phyloP scores from a whole-genome alignment of 1,140 invertebrate genomes.

The Armadillidium nasatum region DNA sequence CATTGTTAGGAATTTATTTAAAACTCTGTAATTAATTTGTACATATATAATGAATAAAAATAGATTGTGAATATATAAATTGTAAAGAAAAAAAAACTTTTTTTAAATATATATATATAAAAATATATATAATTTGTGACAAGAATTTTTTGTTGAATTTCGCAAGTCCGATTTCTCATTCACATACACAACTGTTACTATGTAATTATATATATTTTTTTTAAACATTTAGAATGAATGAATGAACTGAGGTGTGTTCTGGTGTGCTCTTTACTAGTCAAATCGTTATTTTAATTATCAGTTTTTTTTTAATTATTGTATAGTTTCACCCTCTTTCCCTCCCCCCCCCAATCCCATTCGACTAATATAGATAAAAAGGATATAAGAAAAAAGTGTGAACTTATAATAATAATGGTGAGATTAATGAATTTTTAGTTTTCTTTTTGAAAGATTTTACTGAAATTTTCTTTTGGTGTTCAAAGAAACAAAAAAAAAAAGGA shows the following conservation, averaged over 20 bases:
- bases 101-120: background rate
- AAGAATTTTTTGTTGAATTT: background rate
- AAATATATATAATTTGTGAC: background rate
- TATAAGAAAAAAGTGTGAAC: too few species aligned
- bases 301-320: too few species aligned
- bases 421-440: too few species aligned
- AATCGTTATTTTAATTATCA: background rate
- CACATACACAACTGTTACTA: too few species aligned
- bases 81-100: slow-evolving; percentile 2
- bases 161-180: background rate
- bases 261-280: background rate
- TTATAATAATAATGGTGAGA: too few species aligned
- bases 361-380: too few species aligned
- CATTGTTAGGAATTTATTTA: slow-evolving; percentile 35
- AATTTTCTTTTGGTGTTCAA: too few species aligned
- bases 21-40: slow-evolving; percentile 34
- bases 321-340: too few species aligned
- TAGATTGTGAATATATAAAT: background rate
- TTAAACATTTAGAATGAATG: background rate
- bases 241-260: background rate
- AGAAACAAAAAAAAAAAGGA: too few species aligned
- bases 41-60: slow-evolving; percentile 9
- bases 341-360: too few species aligned
- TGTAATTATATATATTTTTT: background rate
- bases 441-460: too few species aligned